These are phyloP conservation scores for Psilopsiagon aurifrons DNA, from an alignment of 2,113 vertebrate species.

Conservation along the genomic window DNA sequence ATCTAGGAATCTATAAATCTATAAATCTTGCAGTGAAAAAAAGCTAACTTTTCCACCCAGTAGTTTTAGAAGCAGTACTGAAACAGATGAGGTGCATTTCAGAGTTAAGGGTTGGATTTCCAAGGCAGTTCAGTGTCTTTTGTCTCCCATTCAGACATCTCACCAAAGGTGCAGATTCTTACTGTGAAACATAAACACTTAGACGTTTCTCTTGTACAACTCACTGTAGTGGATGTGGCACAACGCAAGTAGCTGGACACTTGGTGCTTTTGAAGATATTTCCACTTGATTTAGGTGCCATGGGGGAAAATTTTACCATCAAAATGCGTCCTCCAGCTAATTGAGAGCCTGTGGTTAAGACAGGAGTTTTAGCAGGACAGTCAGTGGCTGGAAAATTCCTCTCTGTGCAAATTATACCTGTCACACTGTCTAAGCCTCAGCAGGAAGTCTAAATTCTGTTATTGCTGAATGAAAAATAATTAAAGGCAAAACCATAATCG, in stretches of 20 bases:
- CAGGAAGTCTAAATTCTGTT: neutral
- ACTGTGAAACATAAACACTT: neutral
- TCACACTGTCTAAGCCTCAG: neutral
- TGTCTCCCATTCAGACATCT: neutral
- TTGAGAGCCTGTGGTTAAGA: neutral
- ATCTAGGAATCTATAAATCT: neutral
- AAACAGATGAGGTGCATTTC: neutral
- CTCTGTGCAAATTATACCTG: neutral
- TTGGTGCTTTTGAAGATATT: neutral
- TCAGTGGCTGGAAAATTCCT: neutral
- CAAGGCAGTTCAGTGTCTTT: neutral
- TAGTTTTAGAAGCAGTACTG: neutral
- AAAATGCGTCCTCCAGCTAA: neutral
- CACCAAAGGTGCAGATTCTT: accelerated
- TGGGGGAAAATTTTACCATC: neutral
- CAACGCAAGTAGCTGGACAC: neutral
- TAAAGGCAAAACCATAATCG: neutral
- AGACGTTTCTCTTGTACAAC: neutral
- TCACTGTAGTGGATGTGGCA: neutral
- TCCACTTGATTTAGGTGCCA: neutral
- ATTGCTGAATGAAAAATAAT: neutral
- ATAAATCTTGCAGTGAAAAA: neutral
- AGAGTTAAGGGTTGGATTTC: neutral
- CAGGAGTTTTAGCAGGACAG: neutral
- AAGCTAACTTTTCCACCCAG: neutral